Evolutionary conservation across 2,888 invertebrate genomes (phyloP).

Genomic region (Coremacera marginata): DNA sequence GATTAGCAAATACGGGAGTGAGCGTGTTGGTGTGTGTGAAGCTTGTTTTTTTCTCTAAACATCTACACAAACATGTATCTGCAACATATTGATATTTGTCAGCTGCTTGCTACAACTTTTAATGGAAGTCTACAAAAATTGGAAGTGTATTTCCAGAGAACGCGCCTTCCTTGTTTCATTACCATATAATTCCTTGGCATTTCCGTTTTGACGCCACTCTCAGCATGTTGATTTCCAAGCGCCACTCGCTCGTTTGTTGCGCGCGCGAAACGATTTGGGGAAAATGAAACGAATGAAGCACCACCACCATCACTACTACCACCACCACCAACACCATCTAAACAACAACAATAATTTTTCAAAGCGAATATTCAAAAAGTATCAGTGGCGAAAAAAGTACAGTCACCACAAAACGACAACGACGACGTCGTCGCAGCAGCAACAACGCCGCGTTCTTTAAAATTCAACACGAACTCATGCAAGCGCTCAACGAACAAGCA

Average conservation of each 20-base stretch:
- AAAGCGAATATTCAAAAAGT: conserved; percentile 60
- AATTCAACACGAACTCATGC: conserved; percentile 24
- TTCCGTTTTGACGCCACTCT: conserved; percentile 10
- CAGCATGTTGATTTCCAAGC: background rate
- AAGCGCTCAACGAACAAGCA: conserved; percentile 35
- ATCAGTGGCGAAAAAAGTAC: conserved; percentile 62
- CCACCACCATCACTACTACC: conserved; percentile 58
- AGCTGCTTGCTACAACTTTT: conserved; percentile 15
- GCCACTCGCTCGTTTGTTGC: conserved; percentile 14
- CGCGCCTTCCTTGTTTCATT: conserved; percentile 13
- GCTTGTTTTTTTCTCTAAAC: conserved; percentile 54
- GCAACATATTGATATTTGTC: conserved; percentile 8
- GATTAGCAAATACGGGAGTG: background rate
- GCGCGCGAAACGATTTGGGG: conserved; percentile 27
- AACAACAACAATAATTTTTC: background rate
- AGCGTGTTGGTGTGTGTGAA: conserved; percentile 51
- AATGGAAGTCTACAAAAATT: conserved; percentile 1
- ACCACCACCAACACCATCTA: conserved; percentile 56
- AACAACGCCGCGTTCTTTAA: conserved; percentile 12
- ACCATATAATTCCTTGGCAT: conserved; percentile 17
- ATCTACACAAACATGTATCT: conserved; percentile 13
- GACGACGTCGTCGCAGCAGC: conserved; percentile 44
- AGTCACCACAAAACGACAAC: conserved; percentile 66
- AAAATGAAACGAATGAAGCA: conserved; percentile 49
- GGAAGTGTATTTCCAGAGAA: background rate